Percentiles rank a stretch among this genome's conserved stretches.
Evolutionary conservation across 1,140 invertebrate species (phyloP).

Genomic region (Drosophila obscura): DNA sequence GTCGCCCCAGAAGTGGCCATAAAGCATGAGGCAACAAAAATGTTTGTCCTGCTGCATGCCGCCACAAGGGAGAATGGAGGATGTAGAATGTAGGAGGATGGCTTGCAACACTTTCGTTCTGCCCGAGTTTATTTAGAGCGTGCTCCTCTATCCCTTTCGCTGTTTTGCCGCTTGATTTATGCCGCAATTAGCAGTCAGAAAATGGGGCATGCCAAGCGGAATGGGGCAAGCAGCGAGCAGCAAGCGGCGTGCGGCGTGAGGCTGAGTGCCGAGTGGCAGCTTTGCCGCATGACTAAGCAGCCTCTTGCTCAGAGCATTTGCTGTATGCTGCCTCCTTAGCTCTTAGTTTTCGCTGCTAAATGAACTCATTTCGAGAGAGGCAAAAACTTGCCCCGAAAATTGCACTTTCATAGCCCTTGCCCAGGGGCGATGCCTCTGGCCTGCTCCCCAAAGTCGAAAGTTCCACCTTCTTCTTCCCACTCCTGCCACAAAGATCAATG

Average conservation of each 20-base stretch:
- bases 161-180: conserved; percentile 74
- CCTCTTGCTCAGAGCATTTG: conserved; percentile 32
- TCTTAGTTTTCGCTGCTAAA: conserved; percentile 23
- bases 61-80: too few species aligned
- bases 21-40: conserved; percentile 17
- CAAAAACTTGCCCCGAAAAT: conserved; percentile 18
- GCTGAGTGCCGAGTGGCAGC: background rate
- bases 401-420: conserved; percentile 41
- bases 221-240: conserved; percentile 25
- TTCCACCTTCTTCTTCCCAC: background rate
- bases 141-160: conserved; percentile 7
- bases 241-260: conserved; percentile 15
- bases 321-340: conserved; percentile 23
- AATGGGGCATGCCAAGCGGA: conserved; percentile 28
- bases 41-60: conserved; percentile 20
- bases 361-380: conserved; percentile 13
- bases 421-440: background rate
- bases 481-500: conserved; percentile 36
- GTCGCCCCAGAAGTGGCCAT: conserved; percentile 20
- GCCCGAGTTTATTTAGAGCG: conserved; percentile 71
- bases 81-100: too few species aligned
- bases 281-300: conserved; percentile 14
- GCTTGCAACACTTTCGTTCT: conserved; percentile 46
- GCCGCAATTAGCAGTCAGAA: conserved; percentile 69
- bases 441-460: too few species aligned